Conservation (phyloP, 2,888 invertebrate species). For the Pecten maximus region DNA sequence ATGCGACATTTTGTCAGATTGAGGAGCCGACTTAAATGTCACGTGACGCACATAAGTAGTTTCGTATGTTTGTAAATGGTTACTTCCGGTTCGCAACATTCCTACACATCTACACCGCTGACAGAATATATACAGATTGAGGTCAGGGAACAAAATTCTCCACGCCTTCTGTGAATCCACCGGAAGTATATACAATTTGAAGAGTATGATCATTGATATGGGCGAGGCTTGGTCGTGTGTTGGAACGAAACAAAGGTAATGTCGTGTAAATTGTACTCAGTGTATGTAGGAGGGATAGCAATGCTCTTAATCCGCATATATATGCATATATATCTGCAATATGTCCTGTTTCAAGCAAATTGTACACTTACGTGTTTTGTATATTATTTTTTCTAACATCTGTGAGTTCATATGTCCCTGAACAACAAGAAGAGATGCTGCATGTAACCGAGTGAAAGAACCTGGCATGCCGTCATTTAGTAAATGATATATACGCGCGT, state of each 20-base stretch:
- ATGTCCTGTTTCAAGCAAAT: too few relatives aligned
- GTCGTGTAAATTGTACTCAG: background rate
- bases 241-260: background rate
- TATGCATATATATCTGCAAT: too few relatives aligned
- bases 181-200: background rate
- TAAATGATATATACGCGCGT: too few relatives aligned
- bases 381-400: too few relatives aligned
- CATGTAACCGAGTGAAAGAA: too few relatives aligned
- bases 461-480: too few relatives aligned
- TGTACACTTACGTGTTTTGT: too few relatives aligned
- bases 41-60: conserved; percentile 1
- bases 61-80: background rate
- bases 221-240: background rate
- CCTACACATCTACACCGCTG: background rate
- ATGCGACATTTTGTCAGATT: conserved; percentile 14
- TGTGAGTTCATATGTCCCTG: too few relatives aligned
- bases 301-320: too few relatives aligned
- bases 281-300: background rate
- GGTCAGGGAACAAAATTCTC: background rate
- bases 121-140: background rate
- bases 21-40: background rate
- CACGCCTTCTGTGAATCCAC: background rate
- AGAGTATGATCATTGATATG: background rate
- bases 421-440: too few relatives aligned
- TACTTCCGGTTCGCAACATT: conserved; percentile 9